Conservation (phyloP, 2,888 invertebrate genomes). For the Aphodius granarius region DNA sequence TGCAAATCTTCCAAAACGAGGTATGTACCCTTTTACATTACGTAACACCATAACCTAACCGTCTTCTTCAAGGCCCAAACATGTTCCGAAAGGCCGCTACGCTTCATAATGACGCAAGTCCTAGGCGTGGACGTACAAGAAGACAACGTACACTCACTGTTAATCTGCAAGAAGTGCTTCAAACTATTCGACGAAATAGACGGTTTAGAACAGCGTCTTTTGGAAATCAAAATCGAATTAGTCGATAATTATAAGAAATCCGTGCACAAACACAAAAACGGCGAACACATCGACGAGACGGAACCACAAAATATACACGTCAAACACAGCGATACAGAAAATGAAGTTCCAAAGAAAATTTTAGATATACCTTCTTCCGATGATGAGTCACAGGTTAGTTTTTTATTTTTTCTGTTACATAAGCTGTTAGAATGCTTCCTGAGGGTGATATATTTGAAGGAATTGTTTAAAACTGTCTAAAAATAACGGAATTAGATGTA, state of each 20-base stretch:
- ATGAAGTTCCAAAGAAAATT: conserved; percentile 47
- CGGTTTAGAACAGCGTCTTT: conserved; percentile 57
- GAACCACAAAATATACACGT: conserved; percentile 32
- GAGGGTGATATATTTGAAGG: not conserved
- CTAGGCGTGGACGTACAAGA: conserved; percentile 57
- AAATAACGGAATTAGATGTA: not conserved
- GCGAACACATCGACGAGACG: conserved; percentile 34
- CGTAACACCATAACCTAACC: not conserved
- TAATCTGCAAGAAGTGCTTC: conserved; percentile 71
- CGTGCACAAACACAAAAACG: conserved; percentile 32
- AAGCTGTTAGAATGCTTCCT: not conserved
- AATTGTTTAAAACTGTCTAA: not conserved
- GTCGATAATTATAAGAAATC: conserved; percentile 53
- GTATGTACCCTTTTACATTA: conserved; percentile 38
- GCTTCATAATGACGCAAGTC: conserved; percentile 53
- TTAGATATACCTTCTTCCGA: conserved; percentile 51
- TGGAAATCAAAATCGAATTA: conserved; percentile 59
- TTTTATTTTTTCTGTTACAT: not conserved
- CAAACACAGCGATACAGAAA: conserved; percentile 37
- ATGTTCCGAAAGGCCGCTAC: conserved; percentile 42
- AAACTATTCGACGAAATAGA: conserved; percentile 66
- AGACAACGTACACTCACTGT: conserved; percentile 57
- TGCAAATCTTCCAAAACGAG: conserved; percentile 57
- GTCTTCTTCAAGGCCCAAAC: conserved; percentile 38
- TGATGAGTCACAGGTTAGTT: conserved; percentile 40